These are phyloP conservation scores for Neodiprion fabricii DNA, from an alignment of 1,140 invertebrate species.

Conservation along the genomic window DNA sequence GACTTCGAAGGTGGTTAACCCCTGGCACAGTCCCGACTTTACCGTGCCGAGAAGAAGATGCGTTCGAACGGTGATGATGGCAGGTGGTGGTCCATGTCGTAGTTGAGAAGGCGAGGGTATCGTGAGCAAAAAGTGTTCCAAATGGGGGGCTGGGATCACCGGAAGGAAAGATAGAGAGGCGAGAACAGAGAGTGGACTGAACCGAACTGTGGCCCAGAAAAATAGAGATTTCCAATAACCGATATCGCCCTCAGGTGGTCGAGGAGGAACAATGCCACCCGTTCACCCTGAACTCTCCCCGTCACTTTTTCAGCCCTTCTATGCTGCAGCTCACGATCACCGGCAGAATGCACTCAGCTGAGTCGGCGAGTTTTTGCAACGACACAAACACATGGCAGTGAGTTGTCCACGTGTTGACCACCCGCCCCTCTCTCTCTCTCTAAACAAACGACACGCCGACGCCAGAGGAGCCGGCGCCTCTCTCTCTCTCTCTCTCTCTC, in stretches of 20 bases:
- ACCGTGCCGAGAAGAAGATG: too few relatives aligned
- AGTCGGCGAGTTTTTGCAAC: conserved; percentile 14
- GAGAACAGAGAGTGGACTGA: too few relatives aligned
- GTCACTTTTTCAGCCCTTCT: conserved; percentile 18
- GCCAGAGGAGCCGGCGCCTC: conserved; percentile 6
- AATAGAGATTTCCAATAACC: conserved; percentile 60
- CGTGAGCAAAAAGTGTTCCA: too few relatives aligned
- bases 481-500: conserved; percentile 12
- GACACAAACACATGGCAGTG: conserved; percentile 13
- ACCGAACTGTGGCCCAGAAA: conserved; percentile 49
- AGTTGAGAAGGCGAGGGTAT: too few relatives aligned
- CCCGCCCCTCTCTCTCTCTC: not conserved
- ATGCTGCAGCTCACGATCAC: conserved; percentile 14
- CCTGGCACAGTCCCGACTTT: too few relatives aligned
- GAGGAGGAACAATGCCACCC: conserved; percentile 6
- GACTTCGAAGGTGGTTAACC: too few relatives aligned
- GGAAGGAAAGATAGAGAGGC: not conserved
- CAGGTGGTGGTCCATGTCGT: too few relatives aligned
- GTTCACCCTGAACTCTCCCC: conserved; percentile 8
- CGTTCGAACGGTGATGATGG: too few relatives aligned
- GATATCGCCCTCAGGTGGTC: conserved; percentile 36
- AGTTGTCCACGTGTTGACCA: conserved; percentile 10
- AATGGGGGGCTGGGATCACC: not conserved
- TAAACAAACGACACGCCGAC: conserved; percentile 38
- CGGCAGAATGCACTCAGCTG: too few relatives aligned